Conservation (phyloP, 2,888 invertebrate genomes). For the Aproaerema taeniolella region DNA sequence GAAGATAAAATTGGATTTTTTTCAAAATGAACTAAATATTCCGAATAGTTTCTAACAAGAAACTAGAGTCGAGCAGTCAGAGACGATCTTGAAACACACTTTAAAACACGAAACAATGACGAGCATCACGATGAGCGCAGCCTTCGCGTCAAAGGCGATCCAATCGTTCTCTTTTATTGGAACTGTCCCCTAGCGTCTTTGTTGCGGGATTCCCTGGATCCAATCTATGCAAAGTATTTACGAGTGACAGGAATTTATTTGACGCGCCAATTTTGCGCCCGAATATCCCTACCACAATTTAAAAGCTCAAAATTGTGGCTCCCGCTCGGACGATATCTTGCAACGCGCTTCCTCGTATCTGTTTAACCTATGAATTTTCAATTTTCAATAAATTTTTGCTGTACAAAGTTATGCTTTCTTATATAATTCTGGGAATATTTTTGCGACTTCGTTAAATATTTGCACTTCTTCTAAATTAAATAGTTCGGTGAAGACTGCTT, state of each 20-base stretch:
- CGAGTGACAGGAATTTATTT: slow-evolving; percentile 69
- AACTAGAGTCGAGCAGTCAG: too few species aligned
- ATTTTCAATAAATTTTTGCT: too few species aligned
- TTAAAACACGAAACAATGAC: too few species aligned
- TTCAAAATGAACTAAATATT: too few species aligned
- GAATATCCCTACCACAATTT: slow-evolving; percentile 37
- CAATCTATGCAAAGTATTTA: slow-evolving; percentile 72
- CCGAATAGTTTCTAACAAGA: too few species aligned
- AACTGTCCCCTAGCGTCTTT: slow-evolving; percentile 60
- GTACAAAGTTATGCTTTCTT: too few species aligned
- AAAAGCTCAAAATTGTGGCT: slow-evolving; percentile 28
- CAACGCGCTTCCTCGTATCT: not conserved
- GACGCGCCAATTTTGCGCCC: slow-evolving; percentile 57
- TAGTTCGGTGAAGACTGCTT: too few species aligned
- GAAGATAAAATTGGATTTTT: too few species aligned
- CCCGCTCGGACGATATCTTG: slow-evolving; percentile 5
- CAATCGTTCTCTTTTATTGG: slow-evolving; percentile 66
- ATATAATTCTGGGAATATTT: too few species aligned
- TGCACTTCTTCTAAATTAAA: too few species aligned
- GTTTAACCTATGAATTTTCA: slow-evolving; percentile 8
- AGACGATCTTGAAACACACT: too few species aligned
- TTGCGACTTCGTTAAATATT: too few species aligned
- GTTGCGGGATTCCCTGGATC: slow-evolving; percentile 61
- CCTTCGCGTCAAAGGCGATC: slow-evolving; percentile 61
- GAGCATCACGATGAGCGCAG: slow-evolving; percentile 36